Percentiles rank a stretch among this genome's conserved stretches.
Conservation (phyloP, 1,140 invertebrate species). For the Micrasema minimum region DNA sequence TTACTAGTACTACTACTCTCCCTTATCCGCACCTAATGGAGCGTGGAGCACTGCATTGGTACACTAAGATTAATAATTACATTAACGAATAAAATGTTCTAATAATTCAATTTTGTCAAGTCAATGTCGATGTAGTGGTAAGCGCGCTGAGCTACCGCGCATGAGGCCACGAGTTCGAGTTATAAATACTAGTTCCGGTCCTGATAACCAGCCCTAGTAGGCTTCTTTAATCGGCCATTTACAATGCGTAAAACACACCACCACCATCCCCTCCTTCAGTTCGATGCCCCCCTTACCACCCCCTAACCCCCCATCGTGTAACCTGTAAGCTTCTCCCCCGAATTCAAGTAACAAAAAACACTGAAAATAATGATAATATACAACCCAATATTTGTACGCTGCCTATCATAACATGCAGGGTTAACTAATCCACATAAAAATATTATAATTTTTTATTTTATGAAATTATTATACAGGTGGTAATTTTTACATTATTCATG, state of each 20-base stretch:
- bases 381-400: slow-evolving; percentile 53
- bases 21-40: too few relatives aligned
- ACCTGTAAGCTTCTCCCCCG: slow-evolving; percentile 34
- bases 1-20: too few relatives aligned
- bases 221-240: slow-evolving; percentile 52
- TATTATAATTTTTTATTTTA: too few relatives aligned
- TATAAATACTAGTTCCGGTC: neutral
- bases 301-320: neutral
- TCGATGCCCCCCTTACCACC: slow-evolving; percentile 19
- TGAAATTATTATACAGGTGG: too few relatives aligned
- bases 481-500: too few relatives aligned
- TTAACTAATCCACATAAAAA: slow-evolving; percentile 18
- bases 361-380: slow-evolving; percentile 54
- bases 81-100: too few relatives aligned
- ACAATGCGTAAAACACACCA: slow-evolving; percentile 52
- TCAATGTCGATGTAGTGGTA: too few relatives aligned
- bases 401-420: slow-evolving; percentile 52
- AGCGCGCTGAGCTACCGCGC: too few relatives aligned
- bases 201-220: slow-evolving; percentile 4
- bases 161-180: too few relatives aligned
- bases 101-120: too few relatives aligned
- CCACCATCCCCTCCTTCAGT: slow-evolving; percentile 3
- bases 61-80: too few relatives aligned
- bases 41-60: too few relatives aligned
- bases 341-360: slow-evolving; percentile 45